Evolutionary conservation across 1,140 invertebrate species (phyloP).

Genomic region (Eueides isabella): DNA sequence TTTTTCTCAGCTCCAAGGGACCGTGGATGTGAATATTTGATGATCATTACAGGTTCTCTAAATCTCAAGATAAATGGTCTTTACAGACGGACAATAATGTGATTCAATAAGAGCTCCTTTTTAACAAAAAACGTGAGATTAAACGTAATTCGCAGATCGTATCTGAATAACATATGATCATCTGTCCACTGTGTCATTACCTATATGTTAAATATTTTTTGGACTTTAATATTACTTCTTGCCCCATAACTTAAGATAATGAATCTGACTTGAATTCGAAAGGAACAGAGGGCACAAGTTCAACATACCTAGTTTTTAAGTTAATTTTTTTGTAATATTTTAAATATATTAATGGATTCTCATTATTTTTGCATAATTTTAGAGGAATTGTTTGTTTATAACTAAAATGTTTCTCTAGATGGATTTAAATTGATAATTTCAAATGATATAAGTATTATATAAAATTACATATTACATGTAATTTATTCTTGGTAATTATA

Average conservation of each 20-base stretch:
- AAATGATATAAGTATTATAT: no score
- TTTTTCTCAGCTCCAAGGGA: no score
- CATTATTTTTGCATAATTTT: not conserved
- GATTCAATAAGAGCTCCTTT: no score
- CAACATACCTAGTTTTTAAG: not conserved
- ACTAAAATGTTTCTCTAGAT: no score
- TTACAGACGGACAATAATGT: no score
- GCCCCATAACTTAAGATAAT: not conserved
- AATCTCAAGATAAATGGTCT: no score
- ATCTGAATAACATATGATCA: not conserved
- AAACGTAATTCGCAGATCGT: no score
- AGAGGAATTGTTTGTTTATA: not conserved
- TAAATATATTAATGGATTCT: not conserved
- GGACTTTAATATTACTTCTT: not conserved
- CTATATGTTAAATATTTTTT: not conserved
- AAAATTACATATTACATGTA: not conserved
- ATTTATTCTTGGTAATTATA: not conserved
- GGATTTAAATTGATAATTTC: not conserved
- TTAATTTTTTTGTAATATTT: not conserved
- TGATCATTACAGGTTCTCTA: no score
- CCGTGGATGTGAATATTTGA: no score
- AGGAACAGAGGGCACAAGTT: conserved; percentile 2
- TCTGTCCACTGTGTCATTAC: not conserved
- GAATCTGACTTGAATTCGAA: not conserved
- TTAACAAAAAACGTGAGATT: no score